Evolutionary conservation across 2,888 invertebrate genomes (phyloP), one percentile per base, ranked within the genome.

Genomic region (Metopia argyrocephala): DNA sequence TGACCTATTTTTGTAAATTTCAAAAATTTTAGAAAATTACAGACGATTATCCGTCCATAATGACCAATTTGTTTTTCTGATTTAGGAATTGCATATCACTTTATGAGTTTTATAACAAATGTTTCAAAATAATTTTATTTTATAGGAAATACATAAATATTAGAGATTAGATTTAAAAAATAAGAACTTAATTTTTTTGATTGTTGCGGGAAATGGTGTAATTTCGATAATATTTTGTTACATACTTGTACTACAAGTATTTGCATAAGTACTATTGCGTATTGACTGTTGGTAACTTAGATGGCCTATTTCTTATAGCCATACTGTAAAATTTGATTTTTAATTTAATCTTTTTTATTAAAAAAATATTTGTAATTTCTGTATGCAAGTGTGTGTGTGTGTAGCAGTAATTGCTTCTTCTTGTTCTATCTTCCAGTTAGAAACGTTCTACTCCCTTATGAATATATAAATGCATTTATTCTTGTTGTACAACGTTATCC

Each of bases 281-380:
- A 38, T 38, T 38, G 38, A 38, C 38, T 38, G 38, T 38, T 38
- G 12, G 38, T 38, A 12, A 46, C 31, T 73, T 20, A 3, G 12
- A 15, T 54, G 23, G 25, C 25, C 23, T 2, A 46, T 28, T 46
- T 7, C 48, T 23, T 28, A 73, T 48, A 46, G 12, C 38, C 31
- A 56, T 56, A 65, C 57, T 73, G 64, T 48, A 75, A 45, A 66
- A 66, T 75, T 75, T 66, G 66, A 66, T 66, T 75, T 75, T 66
- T 66, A 75, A 75, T 75, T 75, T 75, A 75, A 75, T 75, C 59
- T 66, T 20, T 52, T 50, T 66, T 38, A 31, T 57, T 50, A 15
- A 50, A 74, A 73, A 57, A 31, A 65, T 38, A 61, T 61, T 27
- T 28, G n/a, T n/a, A n/a, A n/a, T n/a, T n/a, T n/a, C n/a, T n/a